These are phyloP conservation scores for Sebastiscus tertius DNA, from an alignment of 2,797 vertebrate species.

Conservation along the genomic window DNA sequence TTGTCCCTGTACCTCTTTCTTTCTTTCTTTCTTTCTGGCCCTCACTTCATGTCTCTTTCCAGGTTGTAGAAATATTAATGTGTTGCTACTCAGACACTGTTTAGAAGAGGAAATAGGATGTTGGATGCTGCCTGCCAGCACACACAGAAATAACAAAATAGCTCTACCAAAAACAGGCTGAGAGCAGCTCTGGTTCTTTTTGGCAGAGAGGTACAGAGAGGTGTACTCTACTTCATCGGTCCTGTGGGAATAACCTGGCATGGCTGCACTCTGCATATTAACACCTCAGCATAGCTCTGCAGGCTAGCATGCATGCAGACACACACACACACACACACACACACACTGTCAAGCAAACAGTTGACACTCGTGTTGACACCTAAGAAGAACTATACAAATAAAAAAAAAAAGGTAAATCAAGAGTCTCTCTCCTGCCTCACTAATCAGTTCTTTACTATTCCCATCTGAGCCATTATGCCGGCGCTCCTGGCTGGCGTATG, in stretches of 20 bases:
- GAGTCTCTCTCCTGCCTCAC: slow-evolving; percentile 8
- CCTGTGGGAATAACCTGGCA: slow-evolving; percentile 53
- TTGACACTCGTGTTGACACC: slow-evolving; percentile 19
- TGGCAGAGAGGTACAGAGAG: slow-evolving; percentile 51
- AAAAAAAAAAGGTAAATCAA: slow-evolving; percentile 2
- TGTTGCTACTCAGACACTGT: slow-evolving; percentile 31
- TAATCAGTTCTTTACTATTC: slow-evolving; percentile 25
- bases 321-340: neutral
- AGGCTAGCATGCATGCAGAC: slow-evolving; percentile 12
- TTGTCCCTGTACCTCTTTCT: slow-evolving; percentile 2
- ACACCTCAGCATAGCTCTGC: slow-evolving; percentile 45
- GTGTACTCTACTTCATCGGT: slow-evolving; percentile 51
- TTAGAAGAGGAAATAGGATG: slow-evolving; percentile 59
- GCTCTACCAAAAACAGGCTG: slow-evolving; percentile 37
- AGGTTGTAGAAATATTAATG: slow-evolving; percentile 45
- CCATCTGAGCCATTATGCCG: slow-evolving; percentile 37
- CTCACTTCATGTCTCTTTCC: neutral
- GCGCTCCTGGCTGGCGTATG: slow-evolving; percentile 33
- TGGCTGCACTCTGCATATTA: slow-evolving; percentile 50
- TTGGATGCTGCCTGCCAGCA: slow-evolving; percentile 38
- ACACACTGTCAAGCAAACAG: slow-evolving; percentile 9
- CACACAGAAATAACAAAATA: slow-evolving; percentile 54
- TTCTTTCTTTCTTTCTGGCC: slow-evolving; percentile 17
- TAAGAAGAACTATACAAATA: slow-evolving; percentile 12
- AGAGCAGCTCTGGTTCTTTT: slow-evolving; percentile 27